Evolutionary conservation across 2,888 invertebrate species (phyloP).

Genomic region (Caenorhabditis sp.): DNA sequence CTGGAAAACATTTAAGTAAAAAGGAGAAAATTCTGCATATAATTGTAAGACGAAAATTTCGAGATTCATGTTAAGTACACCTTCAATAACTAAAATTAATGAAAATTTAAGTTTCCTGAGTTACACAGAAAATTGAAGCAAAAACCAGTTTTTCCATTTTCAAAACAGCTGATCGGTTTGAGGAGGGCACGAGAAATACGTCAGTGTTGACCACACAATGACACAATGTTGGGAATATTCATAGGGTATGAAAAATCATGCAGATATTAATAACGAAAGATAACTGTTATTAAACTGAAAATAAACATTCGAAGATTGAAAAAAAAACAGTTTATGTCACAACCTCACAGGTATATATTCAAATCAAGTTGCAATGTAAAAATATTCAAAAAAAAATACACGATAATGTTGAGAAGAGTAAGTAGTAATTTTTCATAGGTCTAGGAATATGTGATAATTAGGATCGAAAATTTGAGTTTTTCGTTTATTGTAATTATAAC

Average conservation of each 20-base stretch:
- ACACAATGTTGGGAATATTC: no score
- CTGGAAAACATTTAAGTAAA: conserved; percentile 1
- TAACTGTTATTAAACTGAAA: no score
- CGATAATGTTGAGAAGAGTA: background rate
- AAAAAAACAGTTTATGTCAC: background rate
- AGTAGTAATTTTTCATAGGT: background rate
- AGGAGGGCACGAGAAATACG: background rate
- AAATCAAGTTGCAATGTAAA: background rate
- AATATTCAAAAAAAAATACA: background rate
- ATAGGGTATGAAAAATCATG: no score
- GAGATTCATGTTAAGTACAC: no score
- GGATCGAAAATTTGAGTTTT: no score
- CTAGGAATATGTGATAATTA: background rate
- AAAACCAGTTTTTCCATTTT: background rate
- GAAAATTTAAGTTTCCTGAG: background rate
- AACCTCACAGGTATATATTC: background rate
- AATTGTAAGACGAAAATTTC: no score
- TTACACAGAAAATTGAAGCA: background rate
- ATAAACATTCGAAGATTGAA: no score
- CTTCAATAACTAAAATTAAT: no score
- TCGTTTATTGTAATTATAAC: background rate
- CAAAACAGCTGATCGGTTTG: background rate
- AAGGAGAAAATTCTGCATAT: no score
- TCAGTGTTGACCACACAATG: background rate
- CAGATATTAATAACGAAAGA: no score